Evolutionary conservation across 64 coral and sea anemone species (phyloP).

Genomic region (Porites australiensis): DNA sequence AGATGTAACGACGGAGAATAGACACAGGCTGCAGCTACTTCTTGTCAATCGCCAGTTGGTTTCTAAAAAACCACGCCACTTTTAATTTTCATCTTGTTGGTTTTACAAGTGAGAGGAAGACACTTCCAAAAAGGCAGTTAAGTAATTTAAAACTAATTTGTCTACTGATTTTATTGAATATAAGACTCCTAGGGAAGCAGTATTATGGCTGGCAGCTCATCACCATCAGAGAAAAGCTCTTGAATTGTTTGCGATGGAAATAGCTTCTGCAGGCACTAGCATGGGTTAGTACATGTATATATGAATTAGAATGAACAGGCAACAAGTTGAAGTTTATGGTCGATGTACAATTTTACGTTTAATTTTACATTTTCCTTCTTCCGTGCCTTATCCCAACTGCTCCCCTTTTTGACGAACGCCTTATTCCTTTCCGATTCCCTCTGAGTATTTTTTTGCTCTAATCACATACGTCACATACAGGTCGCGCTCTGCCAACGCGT

Average conservation of each 20-base stretch:
- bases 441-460: no score
- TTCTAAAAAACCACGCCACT: no score
- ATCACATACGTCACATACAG: no score
- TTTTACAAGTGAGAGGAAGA: neutral
- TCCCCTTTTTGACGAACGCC: no score
- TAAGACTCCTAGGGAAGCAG: conserved; percentile 90
- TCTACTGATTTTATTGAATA: neutral
- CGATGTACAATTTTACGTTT: neutral
- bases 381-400: no score
- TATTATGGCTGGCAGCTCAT: conserved; percentile 97
- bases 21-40: no score
- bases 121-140: neutral
- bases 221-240: conserved; percentile 95
- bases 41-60: no score
- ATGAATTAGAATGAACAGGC: neutral
- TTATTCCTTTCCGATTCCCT: no score
- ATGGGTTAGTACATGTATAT: conserved; percentile 76
- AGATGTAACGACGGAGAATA: no score
- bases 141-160: neutral
- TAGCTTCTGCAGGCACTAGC: conserved; percentile 97
- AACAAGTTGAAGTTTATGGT: neutral
- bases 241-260: conserved; percentile 90
- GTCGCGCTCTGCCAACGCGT: no score
- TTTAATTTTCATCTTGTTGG: no score
- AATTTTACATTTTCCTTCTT: no score